These are phyloP conservation scores for Cotesia glomerata DNA, from an alignment of 1,140 invertebrate genomes.

Conservation along the genomic window DNA sequence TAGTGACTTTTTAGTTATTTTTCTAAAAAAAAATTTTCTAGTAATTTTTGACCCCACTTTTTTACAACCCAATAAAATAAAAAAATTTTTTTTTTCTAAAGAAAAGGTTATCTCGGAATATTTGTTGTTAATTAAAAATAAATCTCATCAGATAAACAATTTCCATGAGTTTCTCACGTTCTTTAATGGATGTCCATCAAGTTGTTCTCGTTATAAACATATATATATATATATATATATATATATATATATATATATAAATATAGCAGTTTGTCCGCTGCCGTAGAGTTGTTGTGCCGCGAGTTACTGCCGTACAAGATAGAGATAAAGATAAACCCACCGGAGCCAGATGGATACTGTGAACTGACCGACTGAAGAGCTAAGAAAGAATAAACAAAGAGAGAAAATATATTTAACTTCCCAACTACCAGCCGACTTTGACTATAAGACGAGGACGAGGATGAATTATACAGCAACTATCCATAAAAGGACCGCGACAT, in stretches of 20 bases:
- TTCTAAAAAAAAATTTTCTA: no score
- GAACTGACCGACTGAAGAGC: no score
- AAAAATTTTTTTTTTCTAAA: neutral
- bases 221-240: no score
- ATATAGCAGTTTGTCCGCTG: neutral
- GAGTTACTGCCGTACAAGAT: neutral
- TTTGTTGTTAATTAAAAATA: neutral
- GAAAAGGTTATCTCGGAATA: neutral
- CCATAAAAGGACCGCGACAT: constrained; percentile 40
- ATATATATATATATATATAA: no score
- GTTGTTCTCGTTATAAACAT: constrained; percentile 2
- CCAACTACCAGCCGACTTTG: no score
- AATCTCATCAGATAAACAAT: constrained; percentile 1
- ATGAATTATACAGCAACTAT: constrained; percentile 45
- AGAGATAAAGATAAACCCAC: no score
- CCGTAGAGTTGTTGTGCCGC: neutral
- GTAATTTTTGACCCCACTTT: no score
- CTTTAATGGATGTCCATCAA: constrained; percentile 8
- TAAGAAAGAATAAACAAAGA: no score
- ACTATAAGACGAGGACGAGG: constrained; percentile 19
- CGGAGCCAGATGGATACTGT: no score
- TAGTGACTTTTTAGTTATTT: no score
- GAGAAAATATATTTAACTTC: no score
- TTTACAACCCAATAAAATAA: no score
- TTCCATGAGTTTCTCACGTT: constrained; percentile 9